phyloP scores from a whole-genome alignment of 1,140 invertebrate genomes.

The Plectus sambesii region DNA sequence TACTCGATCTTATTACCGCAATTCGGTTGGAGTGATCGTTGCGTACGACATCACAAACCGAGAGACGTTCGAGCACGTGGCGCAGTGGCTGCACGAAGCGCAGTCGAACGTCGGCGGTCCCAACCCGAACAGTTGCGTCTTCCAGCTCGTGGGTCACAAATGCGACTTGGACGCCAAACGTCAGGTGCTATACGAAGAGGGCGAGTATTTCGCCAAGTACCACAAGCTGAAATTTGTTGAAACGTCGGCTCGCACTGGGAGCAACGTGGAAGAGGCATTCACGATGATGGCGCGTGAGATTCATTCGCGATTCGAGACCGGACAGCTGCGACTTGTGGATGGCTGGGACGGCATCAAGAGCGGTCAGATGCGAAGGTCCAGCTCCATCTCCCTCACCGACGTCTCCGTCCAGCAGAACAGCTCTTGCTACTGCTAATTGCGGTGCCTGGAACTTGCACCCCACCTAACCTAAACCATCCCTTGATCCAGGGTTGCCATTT shows the following conservation, averaged over 20 bases:
- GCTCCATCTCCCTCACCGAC: constrained; percentile 37
- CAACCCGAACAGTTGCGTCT: constrained; percentile 66
- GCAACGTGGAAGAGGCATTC: constrained; percentile 62
- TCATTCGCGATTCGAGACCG: constrained; percentile 27
- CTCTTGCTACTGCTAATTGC: too few species aligned
- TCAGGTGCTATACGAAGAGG: constrained; percentile 69
- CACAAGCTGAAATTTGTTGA: constrained; percentile 84
- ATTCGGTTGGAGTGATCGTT: constrained; percentile 87
- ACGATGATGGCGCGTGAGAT: constrained; percentile 40
- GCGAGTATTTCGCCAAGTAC: constrained; percentile 77
- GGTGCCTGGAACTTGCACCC: too few species aligned
- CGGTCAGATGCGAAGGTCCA: constrained; percentile 52
- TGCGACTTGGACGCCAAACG: constrained; percentile 57
- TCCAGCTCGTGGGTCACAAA: constrained; percentile 90
- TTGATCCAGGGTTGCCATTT: too few species aligned
- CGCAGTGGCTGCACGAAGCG: constrained; percentile 89
- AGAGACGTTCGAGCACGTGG: constrained; percentile 82
- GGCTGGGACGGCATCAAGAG: constrained; percentile 98
- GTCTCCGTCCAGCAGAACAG: constrained; percentile 18
- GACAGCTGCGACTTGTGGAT: constrained; percentile 59
- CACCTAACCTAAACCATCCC: too few species aligned
- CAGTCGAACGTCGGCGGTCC: constrained; percentile 67
- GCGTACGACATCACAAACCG: constrained; percentile 93
- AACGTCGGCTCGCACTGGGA: constrained; percentile 74
- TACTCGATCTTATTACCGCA: constrained; percentile 91